Conservation (phyloP, 2,888 invertebrate genomes). For the Megalurothrips usitatus region DNA sequence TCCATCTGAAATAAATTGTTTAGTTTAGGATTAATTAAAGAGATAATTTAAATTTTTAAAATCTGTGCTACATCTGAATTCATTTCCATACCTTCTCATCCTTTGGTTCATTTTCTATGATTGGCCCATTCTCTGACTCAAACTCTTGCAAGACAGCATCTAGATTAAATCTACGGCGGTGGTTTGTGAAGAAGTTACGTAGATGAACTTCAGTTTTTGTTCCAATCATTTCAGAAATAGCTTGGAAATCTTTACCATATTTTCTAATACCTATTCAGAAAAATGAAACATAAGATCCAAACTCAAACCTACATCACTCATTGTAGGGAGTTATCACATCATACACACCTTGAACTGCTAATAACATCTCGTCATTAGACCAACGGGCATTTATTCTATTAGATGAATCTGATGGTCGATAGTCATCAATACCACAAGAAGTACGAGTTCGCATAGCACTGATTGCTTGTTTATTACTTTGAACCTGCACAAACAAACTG, state of each 20-base stretch:
- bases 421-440: conserved; percentile 58
- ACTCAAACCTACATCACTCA: background rate
- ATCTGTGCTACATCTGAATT: no score
- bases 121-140: conserved; percentile 61
- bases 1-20: background rate
- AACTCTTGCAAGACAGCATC: conserved; percentile 82
- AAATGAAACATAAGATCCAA: conserved; percentile 13
- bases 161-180: conserved; percentile 82
- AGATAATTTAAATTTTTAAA: background rate
- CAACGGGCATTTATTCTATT: conserved; percentile 79
- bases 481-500: conserved; percentile 64
- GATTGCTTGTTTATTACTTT: conserved; percentile 88
- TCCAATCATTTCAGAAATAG: conserved; percentile 90
- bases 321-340: background rate
- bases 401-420: conserved; percentile 59
- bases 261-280: conserved; percentile 53
- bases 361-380: conserved; percentile 85
- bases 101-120: background rate
- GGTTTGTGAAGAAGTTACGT: conserved; percentile 85
- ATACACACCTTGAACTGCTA: conserved; percentile 77
- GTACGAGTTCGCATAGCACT: conserved; percentile 80
- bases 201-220: conserved; percentile 93
- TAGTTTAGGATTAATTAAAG: background rate
- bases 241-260: conserved; percentile 77
- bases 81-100: background rate